Evolutionary conservation across 2,888 invertebrate species (phyloP), one percentile per base, ranked within the genome.

Genomic region (Salticus scenicus): DNA sequence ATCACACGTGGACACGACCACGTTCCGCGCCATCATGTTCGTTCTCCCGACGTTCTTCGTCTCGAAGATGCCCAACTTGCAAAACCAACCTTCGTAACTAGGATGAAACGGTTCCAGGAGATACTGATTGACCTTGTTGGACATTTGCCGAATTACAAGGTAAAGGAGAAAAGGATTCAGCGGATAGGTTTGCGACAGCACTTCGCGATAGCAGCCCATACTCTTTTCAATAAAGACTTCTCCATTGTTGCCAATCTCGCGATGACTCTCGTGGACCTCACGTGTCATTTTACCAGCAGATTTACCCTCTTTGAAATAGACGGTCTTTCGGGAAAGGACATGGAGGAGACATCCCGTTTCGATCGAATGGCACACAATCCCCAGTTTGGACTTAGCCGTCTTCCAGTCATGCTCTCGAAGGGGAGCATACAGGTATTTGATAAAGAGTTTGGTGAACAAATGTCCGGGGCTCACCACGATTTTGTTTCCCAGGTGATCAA

Each of bases 401-500:
- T 27, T 1, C 81, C 81, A 81, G n/a, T 67, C 28, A 0, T 7
- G n/a, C 20, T 69, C 57, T 5, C 73, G 67, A 1, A 81, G 5
- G 20, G 74, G 81, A 5, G 1, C 37, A 24, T 81, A 81, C 0
- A 81, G 17, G 33, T 81, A 75, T 28, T 41, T 8, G n/a, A 73
- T 14, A 30, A 66, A 79, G 0, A 79, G 31, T 72, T 79, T 79
- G 7, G 28, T 66, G 63, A 80, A 80, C 51, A 80, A 80, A 67
- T 73, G 73, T 33, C 80, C 80, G 5, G 80, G 72, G 41, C 72
- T 80, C 12, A 73, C 20, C n/a, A 80, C 20, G 10, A 80, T 28
- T 67, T 72, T 72, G 51, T 80, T 80, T 67, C 64, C 80, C n/a
- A 80, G 47, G 63, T 73, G 57, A 80, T 80, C 80, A 67, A 80